These are phyloP conservation scores for Danaus plexippus DNA, from an alignment of 1,140 invertebrate genomes.

Conservation along the genomic window DNA sequence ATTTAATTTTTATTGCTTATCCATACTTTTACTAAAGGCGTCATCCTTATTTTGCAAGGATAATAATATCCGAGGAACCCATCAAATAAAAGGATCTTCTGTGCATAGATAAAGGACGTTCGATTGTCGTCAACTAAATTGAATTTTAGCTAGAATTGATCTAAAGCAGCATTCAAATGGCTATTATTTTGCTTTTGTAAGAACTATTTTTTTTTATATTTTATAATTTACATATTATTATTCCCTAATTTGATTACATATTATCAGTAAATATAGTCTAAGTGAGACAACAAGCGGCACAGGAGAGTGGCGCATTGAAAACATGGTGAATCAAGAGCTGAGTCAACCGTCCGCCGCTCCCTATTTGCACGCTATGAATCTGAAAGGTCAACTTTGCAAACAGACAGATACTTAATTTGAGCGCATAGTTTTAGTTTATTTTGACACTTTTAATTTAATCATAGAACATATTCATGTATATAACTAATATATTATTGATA, in stretches of 20 bases:
- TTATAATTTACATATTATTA: neutral
- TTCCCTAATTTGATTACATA: conserved; percentile 20
- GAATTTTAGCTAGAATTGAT: conserved; percentile 44
- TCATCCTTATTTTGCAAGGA: conserved; percentile 41
- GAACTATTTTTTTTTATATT: too few species aligned
- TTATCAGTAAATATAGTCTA: conserved; percentile 17
- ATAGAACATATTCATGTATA: too few species aligned
- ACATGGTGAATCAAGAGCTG: conserved; percentile 61
- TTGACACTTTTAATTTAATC: too few species aligned
- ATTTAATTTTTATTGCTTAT: conserved; percentile 26
- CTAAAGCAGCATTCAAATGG: conserved; percentile 1
- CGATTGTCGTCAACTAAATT: conserved; percentile 61
- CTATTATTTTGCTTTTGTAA: neutral
- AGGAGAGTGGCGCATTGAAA: conserved; percentile 40
- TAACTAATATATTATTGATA: too few species aligned
- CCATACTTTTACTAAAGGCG: conserved; percentile 40
- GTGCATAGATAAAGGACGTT: conserved; percentile 68
- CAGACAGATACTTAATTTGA: conserved; percentile 5
- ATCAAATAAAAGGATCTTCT: conserved; percentile 69
- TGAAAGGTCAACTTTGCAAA: conserved; percentile 44
- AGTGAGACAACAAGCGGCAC: conserved; percentile 28
- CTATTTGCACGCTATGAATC: conserved; percentile 53
- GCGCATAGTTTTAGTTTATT: conserved; percentile 13
- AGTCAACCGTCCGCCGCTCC: conserved; percentile 53
- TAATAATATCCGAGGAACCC: conserved; percentile 54